Base-by-base conservation (phyloP, 2,888 invertebrate genomes). In the Phlogophora meticulosa region DNA sequence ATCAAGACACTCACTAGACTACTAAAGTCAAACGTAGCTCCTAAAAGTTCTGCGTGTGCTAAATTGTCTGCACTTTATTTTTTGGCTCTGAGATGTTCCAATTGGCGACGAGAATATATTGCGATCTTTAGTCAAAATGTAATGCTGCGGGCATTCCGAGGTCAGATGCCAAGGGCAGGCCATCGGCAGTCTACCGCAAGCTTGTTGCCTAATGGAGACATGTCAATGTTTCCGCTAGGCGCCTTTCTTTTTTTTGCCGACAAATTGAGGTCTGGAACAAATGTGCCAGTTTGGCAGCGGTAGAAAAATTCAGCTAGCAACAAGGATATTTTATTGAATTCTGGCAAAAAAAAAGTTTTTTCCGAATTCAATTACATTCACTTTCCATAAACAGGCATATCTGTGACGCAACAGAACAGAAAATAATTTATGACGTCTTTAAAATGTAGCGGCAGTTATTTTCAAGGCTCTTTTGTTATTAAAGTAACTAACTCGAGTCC, bases 61-160 rank as follows among this genome's bases (percentile, higher is more conserved):
- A n/a, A 42, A 38, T 36, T 1, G n/a, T 15, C 11, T n/a, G 17
- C 36, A 15, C 7, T 28, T 53, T 45, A 9, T 0, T 53, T 64
- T 75, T 24, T 75, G 52, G 49, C 61, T 28, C 45, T 28, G n/a
- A 63, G 5, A 46, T 55, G 4, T 42, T 56, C 38, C 60, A 68
- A 63, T 68, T 55, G 22, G 32, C 48, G 20, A 7, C 38, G 42
- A 46, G 15, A 53, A 57, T 48, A 58, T 60, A 20, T 63, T 24
- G 22, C 45, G 11, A 57, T 46, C 34, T 53, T 69, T 75, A 53
- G 58, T 68, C 2, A 5, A 13, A 58, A 53, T 60, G 28, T 70
- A 62, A 34, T 72, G 64, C 42, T 76, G 78, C 75, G 65, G 78
- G 65, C 43, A 72, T 59, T 34, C 22, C 34, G 46, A 77, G 78